Base-by-base conservation (phyloP, 2,113 vertebrate genomes). In the Proterorhinus semilunaris region DNA sequence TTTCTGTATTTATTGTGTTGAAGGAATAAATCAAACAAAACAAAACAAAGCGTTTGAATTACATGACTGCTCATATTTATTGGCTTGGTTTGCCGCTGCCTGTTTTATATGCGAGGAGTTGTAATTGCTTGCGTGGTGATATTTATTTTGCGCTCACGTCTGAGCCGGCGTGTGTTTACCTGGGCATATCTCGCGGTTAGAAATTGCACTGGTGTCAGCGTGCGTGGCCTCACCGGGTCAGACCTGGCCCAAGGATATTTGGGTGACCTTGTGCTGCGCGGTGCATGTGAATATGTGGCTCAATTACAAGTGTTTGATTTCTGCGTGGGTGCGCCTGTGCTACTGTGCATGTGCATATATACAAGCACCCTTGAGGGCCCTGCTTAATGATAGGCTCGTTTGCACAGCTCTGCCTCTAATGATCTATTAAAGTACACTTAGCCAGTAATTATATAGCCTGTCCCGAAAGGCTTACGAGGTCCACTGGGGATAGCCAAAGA, bases 401-500 rank as follows among this genome's bases (percentile, higher is more conserved):
- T 89, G 69, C 81, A 82, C 70, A 59, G 80, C 69, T 76, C 75
- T 82, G 71, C 78, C 82, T 88, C 79, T 92, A 90, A 89, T 90
- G 83, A 91, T 89, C 83, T 88, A 88, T 88, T 84, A 89, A 89
- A 85, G 69, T 74, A 79, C 83, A 79, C 83, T 91, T 82, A 84
- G 67, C 81, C 83, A 82, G 78, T 90, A 89, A 89, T 89, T 89
- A 87, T 81, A 83, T 81, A 78, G 68, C 74, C 72, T 66, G 73
- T 81, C 86, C 79, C 83, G 58, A 75, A 69, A 81, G 87, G 74
- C 72, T 87, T 68, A 68, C 57, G 55, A 71, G 71, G 63, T 64
- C 69, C 69, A 68, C 46, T 51, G 66, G 80, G 68, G 69, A 83
- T 45, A 55, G 9, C 70, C 69, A 66, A 76, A 75, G 54, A 80